Base-by-base conservation (phyloP, 2,888 invertebrate species). In the Agrochola macilenta region DNA sequence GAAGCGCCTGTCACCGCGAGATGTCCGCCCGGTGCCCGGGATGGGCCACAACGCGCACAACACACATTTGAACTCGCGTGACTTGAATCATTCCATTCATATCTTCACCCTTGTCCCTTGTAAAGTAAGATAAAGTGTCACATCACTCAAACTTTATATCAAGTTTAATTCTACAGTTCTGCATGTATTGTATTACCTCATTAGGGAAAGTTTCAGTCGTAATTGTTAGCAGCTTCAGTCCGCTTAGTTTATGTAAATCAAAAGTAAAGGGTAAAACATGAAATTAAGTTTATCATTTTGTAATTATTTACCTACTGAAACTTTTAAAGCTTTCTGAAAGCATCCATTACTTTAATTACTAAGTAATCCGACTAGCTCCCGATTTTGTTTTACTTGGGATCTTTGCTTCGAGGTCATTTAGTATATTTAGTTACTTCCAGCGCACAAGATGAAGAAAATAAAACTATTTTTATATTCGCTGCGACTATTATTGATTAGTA, bases 11-110 rank as follows among this genome's bases (percentile, higher is more conserved):
- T 83, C 82, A 82, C 83, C 83, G 83, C 84, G 87, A 88, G 87
- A 90, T 89, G 89, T 89, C 90, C 90, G 85, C 89, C 84, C 87
- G 85, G 87, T 89, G 85, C 88, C 84, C 86, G 85, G 87, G 83
- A 86, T 82, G 85, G 76, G 84, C 78, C 79, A 68, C 83, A 79
- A 83, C 80, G 79, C 35, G 35, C 35, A 35, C 35, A 74, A 87
- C 79, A 81, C 76, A 86, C 83, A 90, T 85, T 80, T 81, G 66
- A 83, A 84, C 83, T 83, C 76, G 70, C 85, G 84, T 85, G 82
- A 88, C 87, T 87, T 81, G 84, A 82, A 82, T 87, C 78, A 82
- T 79, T 84, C 73, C 70, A 79, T 78, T 84, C 78, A 80, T 76
- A 79, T 77, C 79, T 75, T 81, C 74, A 74, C 79, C 77, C 76